phyloP scores from a whole-genome alignment of 2,888 invertebrate genomes.

The Choreutis nemorana region DNA sequence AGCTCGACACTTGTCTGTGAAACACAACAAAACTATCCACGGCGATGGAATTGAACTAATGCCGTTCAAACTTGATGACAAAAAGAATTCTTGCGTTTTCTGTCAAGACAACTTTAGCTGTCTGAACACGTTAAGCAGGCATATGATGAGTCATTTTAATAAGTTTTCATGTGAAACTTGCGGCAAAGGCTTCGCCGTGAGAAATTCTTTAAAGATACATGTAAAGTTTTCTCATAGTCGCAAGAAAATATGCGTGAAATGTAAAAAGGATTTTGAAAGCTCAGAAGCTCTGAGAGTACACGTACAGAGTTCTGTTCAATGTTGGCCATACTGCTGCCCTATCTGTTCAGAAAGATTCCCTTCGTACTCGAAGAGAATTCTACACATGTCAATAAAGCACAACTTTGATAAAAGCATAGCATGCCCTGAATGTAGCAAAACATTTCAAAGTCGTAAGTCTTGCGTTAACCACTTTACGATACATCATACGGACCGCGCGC shows the following conservation, averaged over 20 bases:
- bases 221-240: slow-evolving; percentile 14
- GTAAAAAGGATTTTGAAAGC: slow-evolving; percentile 17
- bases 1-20: slow-evolving; percentile 16
- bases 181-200: slow-evolving; percentile 18
- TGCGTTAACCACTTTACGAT: too few species aligned
- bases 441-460: too few species aligned
- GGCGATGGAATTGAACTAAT: slow-evolving; percentile 15
- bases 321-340: slow-evolving; percentile 19
- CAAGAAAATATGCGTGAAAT: slow-evolving; percentile 17
- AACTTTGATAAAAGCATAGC: slow-evolving; percentile 12
- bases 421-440: slow-evolving; percentile 20
- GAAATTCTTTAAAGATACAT: slow-evolving; percentile 13
- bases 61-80: slow-evolving; percentile 20
- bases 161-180: slow-evolving; percentile 24
- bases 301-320: slow-evolving; percentile 14
- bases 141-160: slow-evolving; percentile 21
- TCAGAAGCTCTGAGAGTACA: slow-evolving; percentile 16
- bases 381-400: slow-evolving; percentile 17
- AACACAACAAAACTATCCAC: slow-evolving; percentile 11
- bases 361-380: slow-evolving; percentile 14
- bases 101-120: slow-evolving; percentile 18
- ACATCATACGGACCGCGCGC: too few species aligned
- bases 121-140: slow-evolving; percentile 20
- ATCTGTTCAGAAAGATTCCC: slow-evolving; percentile 19
- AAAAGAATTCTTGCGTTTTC: slow-evolving; percentile 15